Conservation (phyloP, 2,888 invertebrate species). For the Leptinotarsa tumamoca region DNA sequence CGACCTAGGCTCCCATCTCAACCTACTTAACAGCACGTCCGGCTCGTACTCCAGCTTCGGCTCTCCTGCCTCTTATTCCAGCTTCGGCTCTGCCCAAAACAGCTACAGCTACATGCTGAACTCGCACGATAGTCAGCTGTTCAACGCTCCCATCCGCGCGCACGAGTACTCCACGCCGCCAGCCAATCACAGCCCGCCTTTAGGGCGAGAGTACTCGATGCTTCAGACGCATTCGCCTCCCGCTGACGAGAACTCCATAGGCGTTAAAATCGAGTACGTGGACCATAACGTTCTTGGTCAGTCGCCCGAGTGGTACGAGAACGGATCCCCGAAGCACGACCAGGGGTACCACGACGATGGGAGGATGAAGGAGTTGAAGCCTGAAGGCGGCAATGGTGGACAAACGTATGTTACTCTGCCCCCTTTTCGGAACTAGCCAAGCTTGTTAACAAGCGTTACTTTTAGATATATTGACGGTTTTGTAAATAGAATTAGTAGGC, state of each 20-base stretch:
- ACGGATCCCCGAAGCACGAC: constrained; percentile 74
- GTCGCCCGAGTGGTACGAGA: constrained; percentile 72
- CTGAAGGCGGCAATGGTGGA: constrained; percentile 62
- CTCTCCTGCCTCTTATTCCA: constrained; percentile 73
- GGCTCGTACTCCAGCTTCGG: constrained; percentile 77
- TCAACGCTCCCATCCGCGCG: constrained; percentile 69
- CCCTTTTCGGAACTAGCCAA: constrained; percentile 79
- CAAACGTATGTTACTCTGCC: constrained; percentile 79
- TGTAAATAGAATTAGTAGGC: background rate
- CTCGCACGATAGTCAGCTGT: constrained; percentile 79
- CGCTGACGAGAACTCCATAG: constrained; percentile 64
- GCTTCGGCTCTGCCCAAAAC: constrained; percentile 73
- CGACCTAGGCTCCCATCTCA: constrained; percentile 81
- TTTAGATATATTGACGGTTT: constrained; percentile 27
- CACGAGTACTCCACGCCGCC: constrained; percentile 72
- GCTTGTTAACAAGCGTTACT: constrained; percentile 49
- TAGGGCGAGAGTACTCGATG: constrained; percentile 76
- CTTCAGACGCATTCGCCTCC: constrained; percentile 74
- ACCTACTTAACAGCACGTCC: constrained; percentile 76
- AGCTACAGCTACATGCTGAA: constrained; percentile 75
- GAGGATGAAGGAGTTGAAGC: constrained; percentile 62
- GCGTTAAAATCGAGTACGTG: constrained; percentile 65
- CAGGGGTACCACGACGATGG: constrained; percentile 67
- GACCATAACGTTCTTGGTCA: constrained; percentile 63
- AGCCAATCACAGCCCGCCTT: constrained; percentile 74